Evolutionary conservation across 2,113 vertebrate genomes (phyloP).

Genomic region (Arizona elegans): DNA sequence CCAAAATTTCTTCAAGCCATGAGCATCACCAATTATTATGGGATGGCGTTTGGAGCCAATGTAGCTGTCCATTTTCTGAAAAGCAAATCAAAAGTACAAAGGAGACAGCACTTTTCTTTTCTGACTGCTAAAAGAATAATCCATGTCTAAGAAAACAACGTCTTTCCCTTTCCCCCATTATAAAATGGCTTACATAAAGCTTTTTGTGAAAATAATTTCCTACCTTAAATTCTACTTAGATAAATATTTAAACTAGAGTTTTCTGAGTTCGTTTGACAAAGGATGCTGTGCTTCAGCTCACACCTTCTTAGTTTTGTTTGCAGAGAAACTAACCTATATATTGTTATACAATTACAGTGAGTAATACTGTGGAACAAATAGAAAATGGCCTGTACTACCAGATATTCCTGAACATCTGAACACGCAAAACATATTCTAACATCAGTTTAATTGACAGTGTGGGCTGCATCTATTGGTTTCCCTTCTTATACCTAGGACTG

Average conservation of each 20-base stretch:
- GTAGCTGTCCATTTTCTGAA: constrained; percentile 60
- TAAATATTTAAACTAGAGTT: not conserved
- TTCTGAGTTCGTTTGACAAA: not conserved
- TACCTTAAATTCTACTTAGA: not conserved
- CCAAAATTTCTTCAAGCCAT: constrained; percentile 63
- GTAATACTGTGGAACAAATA: not conserved
- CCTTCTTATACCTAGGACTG: not conserved
- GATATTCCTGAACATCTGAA: not conserved
- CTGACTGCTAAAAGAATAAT: constrained; percentile 8
- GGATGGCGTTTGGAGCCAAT: not conserved
- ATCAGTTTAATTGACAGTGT: not conserved
- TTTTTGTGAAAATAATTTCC: not conserved
- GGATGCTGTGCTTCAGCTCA: not conserved
- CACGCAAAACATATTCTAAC: not conserved
- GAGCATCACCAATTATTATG: constrained; percentile 36
- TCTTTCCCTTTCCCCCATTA: constrained; percentile 9
- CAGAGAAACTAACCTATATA: not conserved
- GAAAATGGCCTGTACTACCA: not conserved
- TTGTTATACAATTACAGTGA: not conserved
- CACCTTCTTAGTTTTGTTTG: not conserved
- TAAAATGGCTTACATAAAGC: constrained; percentile 32
- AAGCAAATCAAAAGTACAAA: constrained; percentile 39
- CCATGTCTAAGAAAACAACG: not conserved
- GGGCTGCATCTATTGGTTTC: not conserved
- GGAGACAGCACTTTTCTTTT: not conserved